These are phyloP conservation scores for Phymanthus crucifer DNA, from an alignment of 92 coral and sea anemone genomes.

Conservation along the genomic window DNA sequence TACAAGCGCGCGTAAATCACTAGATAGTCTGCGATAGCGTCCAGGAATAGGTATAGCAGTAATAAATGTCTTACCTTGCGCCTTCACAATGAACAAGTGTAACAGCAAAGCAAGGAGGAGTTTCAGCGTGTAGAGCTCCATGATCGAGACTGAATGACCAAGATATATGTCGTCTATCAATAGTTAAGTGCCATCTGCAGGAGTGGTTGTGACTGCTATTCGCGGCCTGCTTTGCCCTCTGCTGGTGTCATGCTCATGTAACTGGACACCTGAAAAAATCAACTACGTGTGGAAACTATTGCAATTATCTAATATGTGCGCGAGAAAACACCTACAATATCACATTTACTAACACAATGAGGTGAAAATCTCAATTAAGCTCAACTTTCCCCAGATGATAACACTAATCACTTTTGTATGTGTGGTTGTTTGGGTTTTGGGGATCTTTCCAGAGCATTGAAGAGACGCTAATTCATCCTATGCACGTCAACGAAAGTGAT, in stretches of 20 bases:
- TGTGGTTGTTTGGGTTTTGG: not conserved
- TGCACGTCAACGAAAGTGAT: not conserved
- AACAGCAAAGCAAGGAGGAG: not conserved
- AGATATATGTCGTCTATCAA: not conserved
- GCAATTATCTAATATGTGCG: conserved; percentile 27
- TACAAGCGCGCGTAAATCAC: not conserved
- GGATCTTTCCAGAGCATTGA: not conserved
- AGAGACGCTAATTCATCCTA: not conserved
- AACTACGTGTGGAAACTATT: conserved; percentile 8
- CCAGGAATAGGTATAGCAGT: not conserved
- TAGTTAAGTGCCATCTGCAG: conserved; percentile 30
- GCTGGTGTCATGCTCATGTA: conserved; percentile 26
- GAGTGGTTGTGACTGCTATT: conserved; percentile 26
- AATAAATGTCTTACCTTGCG: not conserved
- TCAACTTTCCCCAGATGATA: not conserved
- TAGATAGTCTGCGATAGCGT: conserved; percentile 1
- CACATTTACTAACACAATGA: not conserved
- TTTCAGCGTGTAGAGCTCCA: conserved; percentile 17
- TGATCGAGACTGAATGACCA: conserved; percentile 19
- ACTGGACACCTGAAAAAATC: conserved; percentile 16
- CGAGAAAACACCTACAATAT: not conserved
- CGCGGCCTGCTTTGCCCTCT: conserved; percentile 20
- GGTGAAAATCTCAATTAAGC: not conserved
- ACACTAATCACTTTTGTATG: not conserved
- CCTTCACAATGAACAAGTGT: not conserved